A percentile compares a stretch with the other conserved stretches of the same genome.
These are phyloP conservation scores for Rhogogaster chlorosoma DNA, from an alignment of 2,888 invertebrate species.

Conservation along the genomic window DNA sequence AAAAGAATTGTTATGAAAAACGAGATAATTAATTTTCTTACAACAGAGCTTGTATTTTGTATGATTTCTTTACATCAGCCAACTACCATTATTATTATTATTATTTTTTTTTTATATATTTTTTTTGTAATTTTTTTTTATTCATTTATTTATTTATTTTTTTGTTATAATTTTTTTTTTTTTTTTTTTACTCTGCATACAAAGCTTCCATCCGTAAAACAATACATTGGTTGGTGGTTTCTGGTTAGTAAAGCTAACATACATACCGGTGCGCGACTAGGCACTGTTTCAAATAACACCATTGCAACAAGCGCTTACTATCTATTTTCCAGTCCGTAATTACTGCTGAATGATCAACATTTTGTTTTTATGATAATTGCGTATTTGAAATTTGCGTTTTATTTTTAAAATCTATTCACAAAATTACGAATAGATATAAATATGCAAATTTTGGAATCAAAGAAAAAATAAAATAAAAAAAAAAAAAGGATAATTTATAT, in stretches of 20 bases:
- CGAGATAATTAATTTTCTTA: slow-evolving; percentile 54
- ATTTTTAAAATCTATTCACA: slow-evolving; percentile 11
- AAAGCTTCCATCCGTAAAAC: slow-evolving; percentile 66
- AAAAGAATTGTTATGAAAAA: background rate
- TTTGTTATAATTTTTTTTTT: background rate
- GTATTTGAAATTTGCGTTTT: background rate
- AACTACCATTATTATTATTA: slow-evolving; percentile 59
- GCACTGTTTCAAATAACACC: slow-evolving; percentile 52
- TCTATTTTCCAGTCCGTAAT: slow-evolving; percentile 69
- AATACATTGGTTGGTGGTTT: slow-evolving; percentile 64
- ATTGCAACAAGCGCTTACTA: slow-evolving; percentile 65
- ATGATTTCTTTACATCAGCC: slow-evolving; percentile 66
- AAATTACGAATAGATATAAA: slow-evolving; percentile 21
- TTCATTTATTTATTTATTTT: background rate
- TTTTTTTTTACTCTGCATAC: slow-evolving; percentile 58
- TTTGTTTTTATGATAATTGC: background rate
- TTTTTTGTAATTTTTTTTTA: too few species aligned
- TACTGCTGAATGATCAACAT: background rate
- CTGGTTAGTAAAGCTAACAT: slow-evolving; percentile 69
- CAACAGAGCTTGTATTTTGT: slow-evolving; percentile 68
- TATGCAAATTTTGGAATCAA: slow-evolving; percentile 46
- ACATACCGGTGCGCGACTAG: slow-evolving; percentile 59
- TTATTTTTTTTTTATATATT: background rate
- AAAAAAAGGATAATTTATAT: slow-evolving; percentile 50
- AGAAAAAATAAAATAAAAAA: slow-evolving; percentile 53